Evolutionary conservation across 2,888 invertebrate genomes (phyloP).

Genomic region (Drosophila bunnanda): DNA sequence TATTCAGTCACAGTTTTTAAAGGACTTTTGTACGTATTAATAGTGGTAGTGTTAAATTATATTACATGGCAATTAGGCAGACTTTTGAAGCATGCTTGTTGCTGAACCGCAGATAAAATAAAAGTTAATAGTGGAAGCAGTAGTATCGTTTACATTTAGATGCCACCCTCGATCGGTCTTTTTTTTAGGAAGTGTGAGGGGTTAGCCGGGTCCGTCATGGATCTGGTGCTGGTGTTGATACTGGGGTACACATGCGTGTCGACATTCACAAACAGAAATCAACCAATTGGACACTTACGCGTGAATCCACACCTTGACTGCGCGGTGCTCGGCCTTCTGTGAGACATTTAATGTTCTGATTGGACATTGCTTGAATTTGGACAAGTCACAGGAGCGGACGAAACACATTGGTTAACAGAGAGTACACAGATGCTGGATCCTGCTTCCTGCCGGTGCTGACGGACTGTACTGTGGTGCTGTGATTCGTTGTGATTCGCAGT

Average conservation of each 20-base stretch:
- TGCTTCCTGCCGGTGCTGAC: conserved; percentile 20
- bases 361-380: conserved; percentile 31
- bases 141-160: neutral
- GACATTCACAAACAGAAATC: conserved; percentile 42
- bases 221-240: conserved; percentile 18
- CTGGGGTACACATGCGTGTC: conserved; percentile 30
- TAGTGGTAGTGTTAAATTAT: neutral
- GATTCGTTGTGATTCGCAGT: conserved; percentile 14
- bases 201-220: conserved; percentile 2
- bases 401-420: conserved; percentile 22
- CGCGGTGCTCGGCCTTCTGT: conserved; percentile 13
- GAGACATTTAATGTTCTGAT: conserved; percentile 31
- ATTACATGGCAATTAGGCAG: neutral
- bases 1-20: neutral
- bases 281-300: conserved; percentile 43
- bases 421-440: conserved; percentile 25
- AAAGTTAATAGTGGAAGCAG: neutral
- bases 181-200: conserved; percentile 1
- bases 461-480: conserved; percentile 38
- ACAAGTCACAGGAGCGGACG: conserved; percentile 32
- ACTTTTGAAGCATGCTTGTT: conserved; percentile 10
- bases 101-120: neutral
- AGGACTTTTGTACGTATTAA: neutral
- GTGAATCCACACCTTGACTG: conserved; percentile 29
- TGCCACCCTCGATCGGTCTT: conserved; percentile 12